These are phyloP conservation scores for Bubalus kerabau DNA, from an alignment of 2,113 vertebrate genomes.

Conservation along the genomic window DNA sequence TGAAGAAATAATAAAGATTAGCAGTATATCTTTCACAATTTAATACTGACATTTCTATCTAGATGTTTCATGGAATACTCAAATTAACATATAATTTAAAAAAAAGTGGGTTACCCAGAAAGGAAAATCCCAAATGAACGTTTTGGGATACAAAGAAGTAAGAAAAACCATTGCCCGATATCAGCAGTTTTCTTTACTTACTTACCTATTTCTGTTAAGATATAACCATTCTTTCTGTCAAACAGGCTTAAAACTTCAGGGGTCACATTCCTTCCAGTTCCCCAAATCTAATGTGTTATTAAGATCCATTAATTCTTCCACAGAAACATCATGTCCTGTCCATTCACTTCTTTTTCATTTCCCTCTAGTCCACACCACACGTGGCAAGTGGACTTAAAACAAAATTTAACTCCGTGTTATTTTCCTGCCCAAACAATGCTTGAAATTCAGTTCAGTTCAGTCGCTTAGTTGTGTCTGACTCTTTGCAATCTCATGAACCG, in stretches of 20 bases:
- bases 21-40: not conserved
- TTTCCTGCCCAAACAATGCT: not conserved
- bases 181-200: not conserved
- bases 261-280: not conserved
- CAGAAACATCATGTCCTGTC: not conserved
- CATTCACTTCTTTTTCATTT: not conserved
- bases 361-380: not conserved
- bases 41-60: not conserved
- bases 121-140: not conserved
- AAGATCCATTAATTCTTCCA: not conserved
- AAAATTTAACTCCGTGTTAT: not conserved
- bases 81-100: not conserved
- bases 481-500: not conserved
- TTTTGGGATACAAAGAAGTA: not conserved
- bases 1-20: not conserved
- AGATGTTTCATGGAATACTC: not conserved
- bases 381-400: not conserved
- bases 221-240: not conserved
- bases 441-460: not conserved
- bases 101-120: not conserved
- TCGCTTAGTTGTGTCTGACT: rapidly evolving
- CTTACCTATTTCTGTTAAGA: not conserved
- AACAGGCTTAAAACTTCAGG: not conserved
- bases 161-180: not conserved
- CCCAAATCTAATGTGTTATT: not conserved